These are phyloP conservation scores for Thomomys bottae DNA, from an alignment of 2,113 vertebrate species.

Conservation along the genomic window DNA sequence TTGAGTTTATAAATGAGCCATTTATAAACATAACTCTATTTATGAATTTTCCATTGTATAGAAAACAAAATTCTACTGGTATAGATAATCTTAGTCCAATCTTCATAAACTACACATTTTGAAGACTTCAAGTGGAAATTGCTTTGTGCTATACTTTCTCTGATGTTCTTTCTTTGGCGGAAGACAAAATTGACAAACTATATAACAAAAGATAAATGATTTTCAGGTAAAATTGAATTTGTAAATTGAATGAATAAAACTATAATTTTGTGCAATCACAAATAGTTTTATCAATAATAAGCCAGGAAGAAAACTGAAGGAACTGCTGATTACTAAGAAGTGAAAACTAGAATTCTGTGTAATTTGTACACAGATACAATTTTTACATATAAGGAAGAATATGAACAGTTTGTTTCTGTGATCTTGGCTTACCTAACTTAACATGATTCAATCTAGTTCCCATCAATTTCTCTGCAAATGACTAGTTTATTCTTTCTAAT, in stretches of 20 bases:
- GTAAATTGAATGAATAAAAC: background rate
- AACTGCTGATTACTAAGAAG: background rate
- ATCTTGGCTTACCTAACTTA: too few relatives aligned
- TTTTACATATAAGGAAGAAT: too few relatives aligned
- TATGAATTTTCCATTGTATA: background rate
- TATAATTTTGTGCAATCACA: background rate
- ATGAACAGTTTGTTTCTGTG: too few relatives aligned
- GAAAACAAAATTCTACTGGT: background rate
- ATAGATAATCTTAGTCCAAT: background rate
- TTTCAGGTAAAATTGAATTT: slow-evolving; percentile 1
- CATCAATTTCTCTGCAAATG: too few relatives aligned
- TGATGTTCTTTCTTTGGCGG: background rate
- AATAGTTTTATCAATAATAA: background rate
- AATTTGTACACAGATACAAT: too few relatives aligned
- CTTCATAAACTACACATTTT: background rate
- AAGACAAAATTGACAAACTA: background rate
- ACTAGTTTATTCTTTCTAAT: too few relatives aligned
- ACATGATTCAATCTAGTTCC: too few relatives aligned
- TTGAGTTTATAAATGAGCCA: background rate
- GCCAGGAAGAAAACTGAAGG: background rate
- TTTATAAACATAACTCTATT: background rate
- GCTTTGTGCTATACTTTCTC: background rate
- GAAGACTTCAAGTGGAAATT: background rate
- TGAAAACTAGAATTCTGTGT: too few relatives aligned
- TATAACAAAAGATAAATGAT: background rate